phyloP scores from a whole-genome alignment of 2,888 invertebrate genomes.

The Andrena chrysosceles region DNA sequence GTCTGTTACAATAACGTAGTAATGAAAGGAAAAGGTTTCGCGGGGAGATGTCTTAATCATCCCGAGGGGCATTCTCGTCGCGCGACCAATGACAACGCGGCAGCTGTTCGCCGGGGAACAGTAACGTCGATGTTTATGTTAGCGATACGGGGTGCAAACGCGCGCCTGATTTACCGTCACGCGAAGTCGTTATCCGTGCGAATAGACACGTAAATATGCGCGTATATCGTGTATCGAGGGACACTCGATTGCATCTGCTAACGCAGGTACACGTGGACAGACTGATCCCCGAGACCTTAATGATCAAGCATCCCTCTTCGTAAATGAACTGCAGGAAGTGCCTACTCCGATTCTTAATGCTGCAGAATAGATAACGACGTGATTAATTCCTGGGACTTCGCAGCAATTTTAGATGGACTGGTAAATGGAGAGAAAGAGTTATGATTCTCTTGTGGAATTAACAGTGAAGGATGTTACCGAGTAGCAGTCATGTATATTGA shows the following conservation, averaged over 20 bases:
- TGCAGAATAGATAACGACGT: slow-evolving; percentile 33
- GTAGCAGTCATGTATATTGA: not conserved
- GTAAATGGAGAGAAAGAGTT: not conserved
- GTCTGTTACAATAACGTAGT: not conserved
- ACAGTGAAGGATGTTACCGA: not conserved
- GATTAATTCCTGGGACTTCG: slow-evolving; percentile 18
- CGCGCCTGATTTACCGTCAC: slow-evolving; percentile 45
- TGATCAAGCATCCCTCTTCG: slow-evolving; percentile 41
- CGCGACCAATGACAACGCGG: slow-evolving; percentile 46
- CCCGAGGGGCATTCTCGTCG: slow-evolving; percentile 2
- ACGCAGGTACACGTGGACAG: slow-evolving; percentile 38
- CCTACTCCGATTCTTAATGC: slow-evolving; percentile 48
- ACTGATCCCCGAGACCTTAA: slow-evolving; percentile 40
- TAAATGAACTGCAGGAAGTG: slow-evolving; percentile 43
- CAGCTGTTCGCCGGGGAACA: slow-evolving; percentile 28
- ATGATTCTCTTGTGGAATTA: not conserved
- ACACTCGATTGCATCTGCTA: slow-evolving; percentile 73
- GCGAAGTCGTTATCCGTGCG: slow-evolving; percentile 66
- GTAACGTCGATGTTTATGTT: slow-evolving; percentile 25
- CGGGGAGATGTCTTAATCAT: slow-evolving; percentile 17
- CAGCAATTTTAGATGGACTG: slow-evolving; percentile 5
- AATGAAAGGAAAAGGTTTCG: not conserved
- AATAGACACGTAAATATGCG: slow-evolving; percentile 36
- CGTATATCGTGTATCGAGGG: slow-evolving; percentile 63
- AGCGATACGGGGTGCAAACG: slow-evolving; percentile 37